These are phyloP conservation scores for Ceriagrion tenellum DNA, from an alignment of 2,888 invertebrate species.

Conservation along the genomic window DNA sequence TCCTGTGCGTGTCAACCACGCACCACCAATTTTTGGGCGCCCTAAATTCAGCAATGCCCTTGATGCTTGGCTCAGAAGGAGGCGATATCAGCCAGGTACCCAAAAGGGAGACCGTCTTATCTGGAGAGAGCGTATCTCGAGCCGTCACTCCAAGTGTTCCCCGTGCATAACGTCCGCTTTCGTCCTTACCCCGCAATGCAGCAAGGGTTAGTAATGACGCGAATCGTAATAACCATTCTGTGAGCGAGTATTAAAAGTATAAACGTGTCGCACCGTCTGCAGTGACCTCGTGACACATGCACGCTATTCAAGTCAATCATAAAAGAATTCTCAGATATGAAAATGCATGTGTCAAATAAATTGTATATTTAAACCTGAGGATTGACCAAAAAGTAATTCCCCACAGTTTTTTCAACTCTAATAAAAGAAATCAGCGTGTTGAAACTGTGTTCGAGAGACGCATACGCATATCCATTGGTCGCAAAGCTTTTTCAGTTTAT, in stretches of 20 bases:
- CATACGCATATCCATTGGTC: too few relatives aligned
- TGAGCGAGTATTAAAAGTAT: background rate
- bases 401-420: too few relatives aligned
- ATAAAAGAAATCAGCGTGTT: too few relatives aligned
- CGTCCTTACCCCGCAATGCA: background rate
- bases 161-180: background rate
- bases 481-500: too few relatives aligned
- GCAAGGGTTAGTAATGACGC: background rate
- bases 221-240: background rate
- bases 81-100: background rate
- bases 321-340: too few relatives aligned
- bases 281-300: background rate
- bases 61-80: background rate
- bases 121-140: background rate
- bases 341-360: too few relatives aligned
- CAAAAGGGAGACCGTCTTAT: background rate
- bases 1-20: background rate
- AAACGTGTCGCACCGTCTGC: background rate
- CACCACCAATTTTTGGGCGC: background rate
- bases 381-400: too few relatives aligned
- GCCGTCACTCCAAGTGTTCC: background rate
- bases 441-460: too few relatives aligned
- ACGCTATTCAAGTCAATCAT: background rate
- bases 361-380: too few relatives aligned
- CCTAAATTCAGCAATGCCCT: background rate